These are phyloP conservation scores for Sus scrofa DNA, from an alignment of 2,113 vertebrate species.

Conservation along the genomic window DNA sequence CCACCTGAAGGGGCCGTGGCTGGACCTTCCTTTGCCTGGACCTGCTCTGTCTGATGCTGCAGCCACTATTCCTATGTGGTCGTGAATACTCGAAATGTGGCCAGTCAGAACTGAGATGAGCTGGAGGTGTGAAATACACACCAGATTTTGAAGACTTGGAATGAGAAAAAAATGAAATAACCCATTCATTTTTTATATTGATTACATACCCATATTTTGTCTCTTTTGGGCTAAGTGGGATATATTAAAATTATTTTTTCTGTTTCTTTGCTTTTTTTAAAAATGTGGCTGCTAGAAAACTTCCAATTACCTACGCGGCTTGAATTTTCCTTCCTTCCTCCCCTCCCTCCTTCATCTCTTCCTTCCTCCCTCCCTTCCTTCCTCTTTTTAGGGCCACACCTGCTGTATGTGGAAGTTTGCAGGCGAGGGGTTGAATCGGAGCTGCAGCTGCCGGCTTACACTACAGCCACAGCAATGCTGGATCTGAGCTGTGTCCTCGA, in stretches of 20 bases:
- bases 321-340: too few relatives aligned
- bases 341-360: too few relatives aligned
- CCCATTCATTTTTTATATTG: background rate
- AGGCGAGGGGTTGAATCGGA: too few relatives aligned
- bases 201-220: background rate
- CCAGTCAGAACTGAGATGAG: background rate
- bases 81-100: fast-evolving
- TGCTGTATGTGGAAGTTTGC: too few relatives aligned
- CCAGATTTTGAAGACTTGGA: background rate
- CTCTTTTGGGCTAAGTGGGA: background rate
- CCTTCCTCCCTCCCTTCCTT: too few relatives aligned
- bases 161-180: background rate
- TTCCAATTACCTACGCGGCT: background rate
- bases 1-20: background rate
- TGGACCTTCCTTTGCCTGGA: background rate
- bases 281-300: slow-evolving; percentile 6
- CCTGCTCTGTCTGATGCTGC: background rate
- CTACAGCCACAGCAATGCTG: too few relatives aligned
- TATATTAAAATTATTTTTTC: background rate
- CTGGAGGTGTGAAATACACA: background rate
- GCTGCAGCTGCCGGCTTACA: too few relatives aligned
- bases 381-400: too few relatives aligned
- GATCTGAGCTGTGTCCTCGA: too few relatives aligned
- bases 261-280: background rate
- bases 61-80: background rate